Base-by-base conservation (phyloP, 2,888 invertebrate genomes). In the Drosophila eohydei region DNA sequence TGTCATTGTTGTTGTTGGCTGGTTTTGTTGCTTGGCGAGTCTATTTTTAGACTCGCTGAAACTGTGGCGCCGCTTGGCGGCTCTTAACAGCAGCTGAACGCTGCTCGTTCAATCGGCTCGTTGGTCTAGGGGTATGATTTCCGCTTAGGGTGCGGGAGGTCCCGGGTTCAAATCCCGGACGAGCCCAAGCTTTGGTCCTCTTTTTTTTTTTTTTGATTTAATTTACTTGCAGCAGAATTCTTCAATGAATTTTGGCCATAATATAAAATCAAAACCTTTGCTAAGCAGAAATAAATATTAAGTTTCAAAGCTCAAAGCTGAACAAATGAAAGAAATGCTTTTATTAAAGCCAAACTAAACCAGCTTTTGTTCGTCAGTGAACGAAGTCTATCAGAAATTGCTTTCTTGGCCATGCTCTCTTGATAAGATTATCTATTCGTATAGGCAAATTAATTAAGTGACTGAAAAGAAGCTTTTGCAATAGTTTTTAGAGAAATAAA, bases 161-260 rank as follows among this genome's bases (percentile, higher is more conserved):
- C 93, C 93, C 93, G 93, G 93, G 93, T 93, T 93, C 93, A 93
- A 93, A 92, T 93, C 93, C 93, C 93, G 93, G 93, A 93, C 93
- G 93, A 93, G 93, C 93, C 93, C 93, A 86, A 89, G 7, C 56
- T 56, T 28, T 2, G 6, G 1, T 30, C 4, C 4, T 7, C 44
- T 40, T 43, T 51, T 57, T 11, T 12, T 38, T 66, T 16, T 7
- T 46, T 46, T 4, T 21, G 21, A 21, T 21, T 21, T 21, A 21
- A 21, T 21, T 21, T 21, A 1, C 21, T 21, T 21, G 21, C 1
- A 21, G 21, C 21, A 21, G 21, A 21, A 21, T 21, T 21, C 1
- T 21, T 21, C 21, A 21, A 21, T 21, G 1, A 21, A 21, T 21
- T 21, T 21, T 21, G 21, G 21, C 21, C 21, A 21, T 21, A 21